Base-by-base conservation (phyloP, 2,113 vertebrate species). In the Desmodus rotundus region DNA sequence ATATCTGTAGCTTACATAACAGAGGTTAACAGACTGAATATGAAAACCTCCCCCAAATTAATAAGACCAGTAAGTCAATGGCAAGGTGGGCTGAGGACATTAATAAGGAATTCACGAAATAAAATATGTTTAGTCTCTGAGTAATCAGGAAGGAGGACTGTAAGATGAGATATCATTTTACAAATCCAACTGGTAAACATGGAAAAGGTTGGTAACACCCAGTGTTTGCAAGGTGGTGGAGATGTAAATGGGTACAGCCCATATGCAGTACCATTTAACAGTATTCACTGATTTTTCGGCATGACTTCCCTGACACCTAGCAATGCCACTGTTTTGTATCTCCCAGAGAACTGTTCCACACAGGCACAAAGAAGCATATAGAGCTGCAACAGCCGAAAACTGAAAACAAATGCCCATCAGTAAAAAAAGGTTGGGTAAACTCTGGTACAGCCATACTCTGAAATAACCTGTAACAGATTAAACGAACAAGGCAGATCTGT, bases 41-140 rank as follows among this genome's bases (percentile, higher is more conserved):
- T 70, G 52, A 77, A 94, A 65, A 54, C 70, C 17, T 56, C 26
- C 20, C 38, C 31, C 26, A 78, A 88, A 74, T 84, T 81, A 78
- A 33, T 78, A 47, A 63, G 26, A 52, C 33, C 45, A 38, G 15
- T 28, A 78, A 95, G 19, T 89, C 77, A 36, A 33, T 38, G 67
- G 26, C n/a, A 77, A 65, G n/a, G 24, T 63, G 33, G 4, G 15
- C 17, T 54, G 11, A 82, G 13, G 13, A 65, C 9, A 56, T 61
- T 52, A 52, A 61, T 43, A 63, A n/a, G 20, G 24, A 91, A 36
- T 72, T 95, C 28, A 38, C 10, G 50, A 38, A 8, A 20, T 22
- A 47, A 77, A 78, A 63, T 50, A 19, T 12, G 6, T 41, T 89
- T 28, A 56, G 20, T 93, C 63, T 65, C 22, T 36, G 9, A 20